These are phyloP conservation scores for Euura lappo DNA, from an alignment of 1,140 invertebrate species.

Conservation along the genomic window DNA sequence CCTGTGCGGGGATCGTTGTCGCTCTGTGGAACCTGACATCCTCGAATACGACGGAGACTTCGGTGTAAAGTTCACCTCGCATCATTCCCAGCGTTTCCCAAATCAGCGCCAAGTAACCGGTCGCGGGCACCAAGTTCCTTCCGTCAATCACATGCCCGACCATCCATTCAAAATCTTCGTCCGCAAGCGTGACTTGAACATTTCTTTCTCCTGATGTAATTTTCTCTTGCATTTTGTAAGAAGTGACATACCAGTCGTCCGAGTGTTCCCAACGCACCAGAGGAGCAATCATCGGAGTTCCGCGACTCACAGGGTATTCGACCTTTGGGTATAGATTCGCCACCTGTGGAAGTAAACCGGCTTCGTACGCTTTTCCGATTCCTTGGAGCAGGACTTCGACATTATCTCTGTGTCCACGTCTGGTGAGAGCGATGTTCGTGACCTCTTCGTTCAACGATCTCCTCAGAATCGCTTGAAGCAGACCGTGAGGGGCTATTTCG, in stretches of 20 bases:
- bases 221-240: constrained; percentile 66
- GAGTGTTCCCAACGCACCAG: constrained; percentile 85
- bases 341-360: constrained; percentile 68
- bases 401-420: constrained; percentile 76
- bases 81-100: constrained; percentile 91
- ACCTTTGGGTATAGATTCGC: constrained; percentile 68
- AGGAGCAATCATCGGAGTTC: constrained; percentile 75
- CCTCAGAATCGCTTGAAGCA: constrained; percentile 71
- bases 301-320: constrained; percentile 73
- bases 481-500: constrained; percentile 85
- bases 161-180: constrained; percentile 78
- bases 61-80: constrained; percentile 71
- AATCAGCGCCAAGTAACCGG: constrained; percentile 82
- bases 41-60: constrained; percentile 85
- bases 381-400: constrained; percentile 72
- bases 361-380: constrained; percentile 73
- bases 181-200: constrained; percentile 66
- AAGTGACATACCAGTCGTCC: constrained; percentile 74
- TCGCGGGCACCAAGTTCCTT: constrained; percentile 87
- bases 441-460: constrained; percentile 64
- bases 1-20: constrained; percentile 77
- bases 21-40: constrained; percentile 85
- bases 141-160: constrained; percentile 88
- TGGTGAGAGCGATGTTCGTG: constrained; percentile 80
- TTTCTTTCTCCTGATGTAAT: constrained; percentile 69